A percentile compares a stretch with the other conserved stretches of the same genome.
phyloP scores from a whole-genome alignment of 2,113 vertebrate genomes.

The Corythornis cristatus region DNA sequence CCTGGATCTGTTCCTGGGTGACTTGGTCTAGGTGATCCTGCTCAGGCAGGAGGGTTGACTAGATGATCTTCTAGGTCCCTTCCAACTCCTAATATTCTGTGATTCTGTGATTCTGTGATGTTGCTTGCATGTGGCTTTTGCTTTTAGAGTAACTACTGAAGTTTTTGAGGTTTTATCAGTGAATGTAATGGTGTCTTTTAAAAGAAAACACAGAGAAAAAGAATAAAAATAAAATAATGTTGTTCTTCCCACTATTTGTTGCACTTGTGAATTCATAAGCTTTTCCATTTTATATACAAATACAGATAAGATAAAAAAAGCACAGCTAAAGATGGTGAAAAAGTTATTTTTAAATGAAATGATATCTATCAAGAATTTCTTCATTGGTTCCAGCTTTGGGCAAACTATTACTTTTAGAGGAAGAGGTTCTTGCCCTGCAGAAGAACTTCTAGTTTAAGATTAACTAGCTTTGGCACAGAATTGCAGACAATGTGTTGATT shows the following conservation, averaged over 20 bases:
- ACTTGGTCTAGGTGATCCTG: no score
- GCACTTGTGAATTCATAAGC: background rate
- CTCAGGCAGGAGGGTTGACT: no score
- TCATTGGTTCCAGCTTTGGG: background rate
- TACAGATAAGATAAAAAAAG: background rate
- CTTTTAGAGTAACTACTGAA: background rate
- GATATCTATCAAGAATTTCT: background rate
- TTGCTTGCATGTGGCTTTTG: background rate
- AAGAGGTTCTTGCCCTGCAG: background rate
- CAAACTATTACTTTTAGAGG: background rate
- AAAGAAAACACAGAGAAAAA: background rate
- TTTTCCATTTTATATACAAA: background rate
- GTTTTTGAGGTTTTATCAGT: background rate
- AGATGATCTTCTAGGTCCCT: no score
- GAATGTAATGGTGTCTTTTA: background rate
- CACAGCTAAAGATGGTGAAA: background rate
- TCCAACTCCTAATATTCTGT: no score
- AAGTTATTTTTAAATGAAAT: background rate
- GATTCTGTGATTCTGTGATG: no score
- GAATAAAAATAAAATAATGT: background rate
- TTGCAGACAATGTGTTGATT: background rate
- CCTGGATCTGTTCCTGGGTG: no score
- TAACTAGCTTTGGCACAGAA: constrained; percentile 1
- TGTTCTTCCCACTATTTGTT: background rate
- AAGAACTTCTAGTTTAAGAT: background rate